Evolutionary conservation across 2,113 vertebrate species (phyloP), one percentile per base, ranked within the genome.

Genomic region (Dipodomys stephensi): DNA sequence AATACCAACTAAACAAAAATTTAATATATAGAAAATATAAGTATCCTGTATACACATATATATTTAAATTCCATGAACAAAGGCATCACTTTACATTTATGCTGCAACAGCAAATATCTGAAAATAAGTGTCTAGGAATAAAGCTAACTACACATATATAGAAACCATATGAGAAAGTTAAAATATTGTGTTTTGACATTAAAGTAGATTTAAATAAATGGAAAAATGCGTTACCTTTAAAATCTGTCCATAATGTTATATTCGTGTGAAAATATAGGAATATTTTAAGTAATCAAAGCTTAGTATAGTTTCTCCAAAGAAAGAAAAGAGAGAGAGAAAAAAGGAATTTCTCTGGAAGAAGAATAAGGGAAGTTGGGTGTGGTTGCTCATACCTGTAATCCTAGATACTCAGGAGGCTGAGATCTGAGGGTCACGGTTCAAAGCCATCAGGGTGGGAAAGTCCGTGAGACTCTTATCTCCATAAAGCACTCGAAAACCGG

Each of bases 181-280:
- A 92, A 81, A 77, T 53, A 86, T n/a, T 62, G 30, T n/a, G 1
- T 74, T 81, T 6, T 19, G 44, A 62, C 44, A 77, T 72, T 89
- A 86, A 72, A 79, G 20, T 44, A 90, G 6, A 78, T 67, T 90
- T 90, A 89, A 89, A 39, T 69, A 20, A 53, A 53, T 79, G 20
- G n/a, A 35, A 68, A 89, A 22, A 44, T 78, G 64, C 0, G 77
- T 90, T 81, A 1, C 23, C 44, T 12, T 46, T 88, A 86, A 89
- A 83, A 83, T 83, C 30, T 8, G 78, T 60, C 25, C 77, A 39
- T 76, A 89, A 39, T 77, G 27, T 32, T 46, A 60, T 27, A 2
- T 30, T 74, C 46, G 10, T 87, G 62, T 68, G 74, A 77, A 89
- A 85, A 65, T 20, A 69, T 6, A 89, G 15, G 5, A 57, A 67